Evolutionary conservation across 2,797 vertebrate genomes (phyloP).

Genomic region (Dermochelys coriacea): DNA sequence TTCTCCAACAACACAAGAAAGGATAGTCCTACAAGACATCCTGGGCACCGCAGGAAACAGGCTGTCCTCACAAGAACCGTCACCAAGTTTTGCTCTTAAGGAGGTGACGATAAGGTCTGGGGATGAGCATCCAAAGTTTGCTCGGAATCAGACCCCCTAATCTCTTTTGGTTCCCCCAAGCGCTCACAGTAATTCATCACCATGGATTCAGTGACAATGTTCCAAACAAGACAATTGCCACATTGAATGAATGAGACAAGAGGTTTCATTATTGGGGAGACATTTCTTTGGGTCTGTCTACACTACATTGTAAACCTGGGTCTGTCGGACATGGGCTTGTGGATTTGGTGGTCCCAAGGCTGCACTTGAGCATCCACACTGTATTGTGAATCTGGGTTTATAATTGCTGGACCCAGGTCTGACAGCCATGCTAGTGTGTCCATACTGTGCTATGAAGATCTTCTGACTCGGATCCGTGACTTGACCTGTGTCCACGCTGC

Average conservation of each 20-base stretch:
- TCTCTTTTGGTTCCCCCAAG: not conserved
- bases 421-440: not conserved
- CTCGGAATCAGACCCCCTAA: not conserved
- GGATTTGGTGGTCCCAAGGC: not conserved
- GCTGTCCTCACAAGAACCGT: not conserved
- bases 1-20: not conserved
- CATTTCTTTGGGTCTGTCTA: not conserved
- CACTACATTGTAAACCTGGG: not conserved
- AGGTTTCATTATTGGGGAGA: not conserved
- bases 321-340: too few relatives aligned
- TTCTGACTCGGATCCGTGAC: not conserved
- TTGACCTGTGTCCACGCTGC: not conserved
- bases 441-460: not conserved
- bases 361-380: not conserved
- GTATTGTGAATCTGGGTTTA: not conserved
- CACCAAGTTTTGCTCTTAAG: not conserved
- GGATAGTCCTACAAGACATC: accelerated
- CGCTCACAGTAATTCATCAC: not conserved
- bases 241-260: not conserved
- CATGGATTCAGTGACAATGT: not conserved
- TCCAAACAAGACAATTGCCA: not conserved
- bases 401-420: not conserved
- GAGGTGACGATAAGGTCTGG: not conserved
- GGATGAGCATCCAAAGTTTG: not conserved
- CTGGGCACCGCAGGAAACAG: not conserved